phyloP scores from a whole-genome alignment of 2,888 invertebrate species.

The Lysandra bellargus region DNA sequence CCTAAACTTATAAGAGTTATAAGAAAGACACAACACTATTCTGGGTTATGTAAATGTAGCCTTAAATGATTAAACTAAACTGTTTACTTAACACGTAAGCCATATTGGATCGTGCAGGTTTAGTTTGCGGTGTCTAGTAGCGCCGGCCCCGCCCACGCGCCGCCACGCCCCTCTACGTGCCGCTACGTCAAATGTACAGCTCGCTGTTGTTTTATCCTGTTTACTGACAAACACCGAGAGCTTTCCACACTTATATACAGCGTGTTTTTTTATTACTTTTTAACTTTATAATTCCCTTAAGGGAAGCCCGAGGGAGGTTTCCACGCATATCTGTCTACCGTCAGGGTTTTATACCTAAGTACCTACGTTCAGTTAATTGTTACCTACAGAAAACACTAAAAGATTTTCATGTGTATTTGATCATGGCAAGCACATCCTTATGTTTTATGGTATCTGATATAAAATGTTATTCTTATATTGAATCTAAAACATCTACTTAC shows the following conservation, averaged over 20 bases:
- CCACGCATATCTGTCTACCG: too few relatives aligned
- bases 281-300: background rate
- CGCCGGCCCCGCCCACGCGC: conserved; percentile 43
- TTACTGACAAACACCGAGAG: conserved; percentile 43
- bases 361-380: too few relatives aligned
- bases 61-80: conserved; percentile 13
- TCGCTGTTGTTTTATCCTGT: conserved; percentile 47
- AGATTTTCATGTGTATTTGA: too few relatives aligned
- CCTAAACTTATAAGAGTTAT: too few relatives aligned
- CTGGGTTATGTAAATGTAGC: background rate
- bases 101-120: conserved; percentile 30
- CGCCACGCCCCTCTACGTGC: conserved; percentile 45
- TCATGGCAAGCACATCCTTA: too few relatives aligned
- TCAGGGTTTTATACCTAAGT: too few relatives aligned
- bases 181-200: conserved; percentile 36
- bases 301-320: background rate
- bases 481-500: too few relatives aligned
- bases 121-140: conserved; percentile 20
- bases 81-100: conserved; percentile 22
- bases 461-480: too few relatives aligned
- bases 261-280: conserved; percentile 9
- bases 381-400: too few relatives aligned
- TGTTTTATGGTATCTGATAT: too few relatives aligned
- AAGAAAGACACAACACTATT: background rate
- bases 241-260: conserved; percentile 32